A percentile compares a stretch with the other conserved stretches of the same genome.
phyloP scores from a whole-genome alignment of 2,797 vertebrate genomes.

The Sebastes matsubarae region DNA sequence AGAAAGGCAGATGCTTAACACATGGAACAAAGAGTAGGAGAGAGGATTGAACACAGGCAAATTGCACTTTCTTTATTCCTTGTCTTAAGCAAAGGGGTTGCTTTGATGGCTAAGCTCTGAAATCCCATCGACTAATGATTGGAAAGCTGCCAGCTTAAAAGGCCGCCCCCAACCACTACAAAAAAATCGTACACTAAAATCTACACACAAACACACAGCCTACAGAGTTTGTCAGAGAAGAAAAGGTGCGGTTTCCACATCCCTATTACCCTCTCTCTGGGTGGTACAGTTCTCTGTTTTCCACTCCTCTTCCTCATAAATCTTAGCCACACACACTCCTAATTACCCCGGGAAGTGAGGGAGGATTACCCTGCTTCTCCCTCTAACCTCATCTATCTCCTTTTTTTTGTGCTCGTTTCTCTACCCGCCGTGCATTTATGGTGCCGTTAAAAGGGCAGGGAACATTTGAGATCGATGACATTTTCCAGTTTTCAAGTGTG shows the following conservation, averaged over 20 bases:
- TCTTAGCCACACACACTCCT: constrained; percentile 61
- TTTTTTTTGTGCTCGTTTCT: constrained; percentile 46
- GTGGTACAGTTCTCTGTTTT: constrained; percentile 61
- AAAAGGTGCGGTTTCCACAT: constrained; percentile 62
- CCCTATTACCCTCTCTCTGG: constrained; percentile 71
- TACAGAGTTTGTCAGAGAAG: constrained; percentile 8
- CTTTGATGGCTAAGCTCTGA: constrained; percentile 69
- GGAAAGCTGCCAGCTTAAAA: constrained; percentile 68
- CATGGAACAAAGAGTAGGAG: constrained; percentile 27
- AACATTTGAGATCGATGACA: constrained; percentile 42
- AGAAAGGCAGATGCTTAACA: constrained; percentile 27
- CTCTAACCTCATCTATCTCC: constrained; percentile 63
- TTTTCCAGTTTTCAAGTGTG: constrained; percentile 38
- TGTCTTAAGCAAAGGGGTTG: constrained; percentile 51
- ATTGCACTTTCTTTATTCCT: constrained; percentile 55
- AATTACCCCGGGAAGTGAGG: constrained; percentile 72
- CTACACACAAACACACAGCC: constrained; percentile 27
- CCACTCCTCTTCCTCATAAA: constrained; percentile 58
- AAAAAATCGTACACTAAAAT: constrained; percentile 28
- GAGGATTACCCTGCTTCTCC: constrained; percentile 67
- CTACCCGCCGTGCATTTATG: constrained; percentile 35
- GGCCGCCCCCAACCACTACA: constrained; percentile 5
- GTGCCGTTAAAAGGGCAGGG: constrained; percentile 39
- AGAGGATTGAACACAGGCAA: constrained; percentile 22
- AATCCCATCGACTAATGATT: constrained; percentile 69